Evolutionary conservation across 2,888 invertebrate species (phyloP).

Genomic region (Oxytorus armatus): DNA sequence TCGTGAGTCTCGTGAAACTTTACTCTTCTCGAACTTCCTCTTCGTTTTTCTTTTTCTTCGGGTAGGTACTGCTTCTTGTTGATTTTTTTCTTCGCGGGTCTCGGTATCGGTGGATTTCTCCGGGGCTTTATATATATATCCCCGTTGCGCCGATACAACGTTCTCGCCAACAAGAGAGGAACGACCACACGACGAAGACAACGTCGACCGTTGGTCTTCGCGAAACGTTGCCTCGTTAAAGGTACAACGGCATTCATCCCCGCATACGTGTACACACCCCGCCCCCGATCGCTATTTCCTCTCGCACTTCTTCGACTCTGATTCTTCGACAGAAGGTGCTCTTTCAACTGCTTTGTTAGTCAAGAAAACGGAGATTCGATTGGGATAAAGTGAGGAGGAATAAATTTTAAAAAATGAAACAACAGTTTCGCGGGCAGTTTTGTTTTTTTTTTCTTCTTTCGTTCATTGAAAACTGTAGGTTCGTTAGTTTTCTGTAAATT

Average conservation of each 20-base stretch:
- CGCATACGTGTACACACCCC: too few relatives aligned
- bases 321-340: slow-evolving; percentile 22
- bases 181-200: slow-evolving; percentile 29
- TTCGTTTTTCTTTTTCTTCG: slow-evolving; percentile 38
- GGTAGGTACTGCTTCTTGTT: slow-evolving; percentile 34
- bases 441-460: slow-evolving; percentile 10
- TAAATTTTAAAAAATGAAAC: neutral
- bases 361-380: slow-evolving; percentile 35
- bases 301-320: slow-evolving; percentile 29
- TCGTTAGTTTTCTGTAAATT: slow-evolving; percentile 58
- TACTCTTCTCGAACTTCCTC: slow-evolving; percentile 10
- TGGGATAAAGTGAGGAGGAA: slow-evolving; percentile 30
- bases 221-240: slow-evolving; percentile 60
- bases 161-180: slow-evolving; percentile 31
- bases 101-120: slow-evolving; percentile 57
- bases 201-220: slow-evolving; percentile 38
- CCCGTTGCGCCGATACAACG: slow-evolving; percentile 33
- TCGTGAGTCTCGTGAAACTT: slow-evolving; percentile 35
- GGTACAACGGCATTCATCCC: slow-evolving; percentile 59
- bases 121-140: slow-evolving; percentile 15
- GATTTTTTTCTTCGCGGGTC: slow-evolving; percentile 38
- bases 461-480: slow-evolving; percentile 28
- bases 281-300: slow-evolving; percentile 62
- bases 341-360: slow-evolving; percentile 57
- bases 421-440: slow-evolving; percentile 5